Evolutionary conservation across 1,140 invertebrate species (phyloP).

Genomic region (Bombus superbus): DNA sequence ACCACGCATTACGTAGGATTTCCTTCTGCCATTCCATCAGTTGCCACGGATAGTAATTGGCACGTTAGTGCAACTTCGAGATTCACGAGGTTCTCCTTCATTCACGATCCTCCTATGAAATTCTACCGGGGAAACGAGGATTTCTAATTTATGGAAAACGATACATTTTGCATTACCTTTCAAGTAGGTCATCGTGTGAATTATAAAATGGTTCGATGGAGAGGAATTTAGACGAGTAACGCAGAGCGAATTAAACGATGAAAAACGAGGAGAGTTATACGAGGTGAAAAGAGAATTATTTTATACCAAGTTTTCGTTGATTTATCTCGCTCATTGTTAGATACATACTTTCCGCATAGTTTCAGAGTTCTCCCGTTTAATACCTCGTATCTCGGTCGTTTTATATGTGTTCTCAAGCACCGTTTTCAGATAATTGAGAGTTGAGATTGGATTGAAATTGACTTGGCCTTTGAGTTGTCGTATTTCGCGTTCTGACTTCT

Average conservation of each 20-base stretch:
- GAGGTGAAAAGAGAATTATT: background rate
- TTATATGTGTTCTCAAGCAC: no score
- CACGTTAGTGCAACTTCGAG: background rate
- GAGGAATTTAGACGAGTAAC: no score
- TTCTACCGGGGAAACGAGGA: background rate
- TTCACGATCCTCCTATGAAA: background rate
- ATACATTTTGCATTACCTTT: background rate
- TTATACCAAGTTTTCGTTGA: background rate
- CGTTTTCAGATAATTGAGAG: no score
- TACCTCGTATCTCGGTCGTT: no score
- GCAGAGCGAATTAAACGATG: no score
- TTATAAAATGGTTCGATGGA: background rate
- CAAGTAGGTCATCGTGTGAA: background rate
- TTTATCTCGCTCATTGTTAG: background rate
- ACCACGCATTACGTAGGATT: constrained; percentile 17
- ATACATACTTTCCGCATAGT: background rate
- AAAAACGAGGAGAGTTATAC: no score
- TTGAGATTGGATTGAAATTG: no score
- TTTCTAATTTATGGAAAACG: background rate
- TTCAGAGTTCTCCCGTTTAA: background rate
- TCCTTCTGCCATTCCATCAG: background rate
- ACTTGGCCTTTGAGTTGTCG: no score
- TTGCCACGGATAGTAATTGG: constrained; percentile 21
- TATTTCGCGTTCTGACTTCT: no score
- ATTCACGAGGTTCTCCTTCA: background rate